These are phyloP conservation scores for Trialeurodes vaporariorum DNA, from an alignment of 1,140 invertebrate species.

Conservation along the genomic window DNA sequence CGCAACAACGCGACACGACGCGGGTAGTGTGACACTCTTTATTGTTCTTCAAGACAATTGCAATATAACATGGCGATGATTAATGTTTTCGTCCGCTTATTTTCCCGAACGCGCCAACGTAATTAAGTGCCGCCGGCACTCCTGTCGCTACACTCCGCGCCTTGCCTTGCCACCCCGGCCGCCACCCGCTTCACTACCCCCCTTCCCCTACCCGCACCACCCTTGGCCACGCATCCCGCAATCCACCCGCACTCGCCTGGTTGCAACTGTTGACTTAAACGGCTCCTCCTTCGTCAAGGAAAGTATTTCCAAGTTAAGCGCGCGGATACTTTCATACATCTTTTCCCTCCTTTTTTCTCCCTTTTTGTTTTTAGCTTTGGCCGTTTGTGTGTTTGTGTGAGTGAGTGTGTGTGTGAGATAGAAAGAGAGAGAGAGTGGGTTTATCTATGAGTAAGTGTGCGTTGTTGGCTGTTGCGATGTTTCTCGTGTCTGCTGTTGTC, in stretches of 20 bases:
- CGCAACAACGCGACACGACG: neutral
- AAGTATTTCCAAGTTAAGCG: neutral
- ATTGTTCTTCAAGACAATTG: neutral
- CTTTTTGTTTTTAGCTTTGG: too few species aligned
- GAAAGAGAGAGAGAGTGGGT: too few species aligned
- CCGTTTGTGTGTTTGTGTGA: too few species aligned
- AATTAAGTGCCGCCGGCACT: neutral
- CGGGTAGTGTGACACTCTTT: neutral
- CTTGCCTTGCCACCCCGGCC: neutral
- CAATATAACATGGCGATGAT: neutral
- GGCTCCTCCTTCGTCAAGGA: neutral
- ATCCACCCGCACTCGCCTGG: too few species aligned
- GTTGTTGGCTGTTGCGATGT: too few species aligned
- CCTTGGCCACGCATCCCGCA: neutral
- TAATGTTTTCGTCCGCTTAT: neutral
- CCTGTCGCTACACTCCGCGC: too few species aligned
- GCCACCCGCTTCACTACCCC: neutral
- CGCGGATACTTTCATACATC: neutral
- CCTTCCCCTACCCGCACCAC: too few species aligned
- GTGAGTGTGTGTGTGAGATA: too few species aligned
- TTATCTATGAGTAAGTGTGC: too few species aligned
- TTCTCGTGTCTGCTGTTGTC: too few species aligned
- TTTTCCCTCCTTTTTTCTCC: neutral
- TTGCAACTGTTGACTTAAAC: neutral
- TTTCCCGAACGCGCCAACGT: neutral